Evolutionary conservation across 2,888 invertebrate species (phyloP), one percentile per base, ranked within the genome.

Genomic region (Diploptera punctata): DNA sequence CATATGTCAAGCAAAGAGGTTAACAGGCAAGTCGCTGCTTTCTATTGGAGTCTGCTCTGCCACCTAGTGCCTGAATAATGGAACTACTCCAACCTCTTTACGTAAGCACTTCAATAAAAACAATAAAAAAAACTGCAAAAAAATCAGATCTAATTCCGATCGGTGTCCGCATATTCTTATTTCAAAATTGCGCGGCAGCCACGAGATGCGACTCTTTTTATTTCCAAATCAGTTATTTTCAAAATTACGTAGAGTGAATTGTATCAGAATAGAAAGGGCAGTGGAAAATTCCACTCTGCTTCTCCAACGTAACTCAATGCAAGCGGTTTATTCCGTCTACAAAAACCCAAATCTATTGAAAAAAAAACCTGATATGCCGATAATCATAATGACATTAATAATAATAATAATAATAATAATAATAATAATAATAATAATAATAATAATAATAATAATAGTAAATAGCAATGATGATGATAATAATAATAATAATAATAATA

Each of bases 1-100:
- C 43, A 38, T 21, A 52, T 57, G 68, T 57, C 68, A 38, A 33
- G 24, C 57, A 57, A 33, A 57, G 68, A 68, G 52, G 29, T 52
- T 33, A 33, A 65, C n/a, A 54, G 29, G n/a, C 29, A 52, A 26
- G 18, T 52, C 52, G 29, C 7, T 52, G 31, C n/a, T n/a, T 67
- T 67, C 49, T 19, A 18, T 67, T 38, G 49, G 49, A 26, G 67
- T 67, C 9, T 29, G 16, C 49, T n/a, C 9, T 47, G 67, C 44
- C 29, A 47, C 47, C 67, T 67, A 67, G 67, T 47, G 67, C 29
- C 19, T 3, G 49, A 67, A 49, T 13, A 18, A 65, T 18, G 67
- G 47, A 67, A 67, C 67, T 43, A 47, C 57, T 24, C 31, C 10
- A 57, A 29, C 19, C 52, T 52, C 24, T 13, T 13, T 13, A 24